phyloP scores from a whole-genome alignment of 92 coral and sea anemone genomes.

The Porites cylindrica region DNA sequence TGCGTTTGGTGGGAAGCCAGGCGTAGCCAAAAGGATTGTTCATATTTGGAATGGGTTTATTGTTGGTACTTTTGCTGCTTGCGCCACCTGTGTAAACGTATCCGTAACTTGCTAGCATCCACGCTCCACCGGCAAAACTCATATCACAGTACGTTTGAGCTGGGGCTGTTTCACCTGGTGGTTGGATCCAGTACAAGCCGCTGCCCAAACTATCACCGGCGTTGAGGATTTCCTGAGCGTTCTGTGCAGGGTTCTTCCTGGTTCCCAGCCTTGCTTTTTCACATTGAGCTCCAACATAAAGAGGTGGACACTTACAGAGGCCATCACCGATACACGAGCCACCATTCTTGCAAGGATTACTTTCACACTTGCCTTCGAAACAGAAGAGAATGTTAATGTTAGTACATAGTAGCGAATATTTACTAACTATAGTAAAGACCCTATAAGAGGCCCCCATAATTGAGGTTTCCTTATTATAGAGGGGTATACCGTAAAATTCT shows the following conservation, averaged over 20 bases:
- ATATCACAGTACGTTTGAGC: conserved; percentile 89
- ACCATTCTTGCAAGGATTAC: conserved; percentile 62
- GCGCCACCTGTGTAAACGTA: conserved; percentile 37
- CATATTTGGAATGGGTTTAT: conserved; percentile 90
- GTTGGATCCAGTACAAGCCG: conserved; percentile 94
- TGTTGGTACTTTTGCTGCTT: conserved; percentile 20
- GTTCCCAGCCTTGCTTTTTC: conserved; percentile 70
- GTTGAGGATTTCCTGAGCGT: conserved; percentile 84
- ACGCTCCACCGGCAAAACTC: conserved; percentile 75
- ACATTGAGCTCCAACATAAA: conserved; percentile 60
- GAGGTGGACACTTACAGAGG: conserved; percentile 65
- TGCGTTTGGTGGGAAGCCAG: conserved; percentile 78
- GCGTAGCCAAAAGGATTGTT: conserved; percentile 87
- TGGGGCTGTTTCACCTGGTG: conserved; percentile 73
- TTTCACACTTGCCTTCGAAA: conserved; percentile 43
- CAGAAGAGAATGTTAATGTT: background rate
- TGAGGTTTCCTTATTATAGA: too few relatives aligned
- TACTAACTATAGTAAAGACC: background rate
- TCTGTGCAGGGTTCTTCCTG: conserved; percentile 79
- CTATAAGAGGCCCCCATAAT: too few relatives aligned
- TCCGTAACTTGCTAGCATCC: conserved; percentile 97
- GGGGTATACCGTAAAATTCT: too few relatives aligned
- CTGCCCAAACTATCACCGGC: conserved; percentile 87
- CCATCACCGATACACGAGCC: conserved; percentile 71
- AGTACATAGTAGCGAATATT: too few relatives aligned